Base-by-base conservation (phyloP, 2,888 invertebrate genomes). In the Allolobophora icterica region DNA sequence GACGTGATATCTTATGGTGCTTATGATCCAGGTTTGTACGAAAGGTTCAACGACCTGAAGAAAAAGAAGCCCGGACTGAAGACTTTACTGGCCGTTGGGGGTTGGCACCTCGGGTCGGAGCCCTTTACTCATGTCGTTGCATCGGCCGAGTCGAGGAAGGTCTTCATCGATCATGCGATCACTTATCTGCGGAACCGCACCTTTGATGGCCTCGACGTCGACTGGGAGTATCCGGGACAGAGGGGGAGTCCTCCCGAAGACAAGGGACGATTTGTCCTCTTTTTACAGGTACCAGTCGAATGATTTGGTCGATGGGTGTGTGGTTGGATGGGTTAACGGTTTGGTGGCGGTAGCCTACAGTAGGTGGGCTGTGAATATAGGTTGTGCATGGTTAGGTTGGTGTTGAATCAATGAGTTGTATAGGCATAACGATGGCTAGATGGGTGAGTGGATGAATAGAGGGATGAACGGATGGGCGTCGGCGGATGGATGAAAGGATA, bases 31-130 rank as follows among this genome's bases (percentile, higher is more conserved):
- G 89, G 89, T 34, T 94, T 94, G 94, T 98, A 98, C 95, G 97
- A 97, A 94, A 97, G 98, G 94, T 97, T 97, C 19, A 96, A 97
- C 0, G 96, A 96, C 33, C 96, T 97, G 90, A 97, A 96, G 93
- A 95, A 96, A 89, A 97, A 97, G 94, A 94, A 95, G 91, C 94
- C 94, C 0, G 98, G 98, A 0, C 96, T 98, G 89, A 98, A 98
- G 94, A 97, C 97, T 0, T 96, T 97, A 19, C 96, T 98, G 84
- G 98, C 98, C 0, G 89, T 89, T 30, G 89, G 89, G 24, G 89
- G 89, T 30, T 89, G 89, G 89, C 34, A 89, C n/a, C 38, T 89
- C 40, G 89, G 89, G 30, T 89, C 89, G 30, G 33, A 24, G 38
- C 34, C 89, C 30, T 89, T 89, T 30, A 34, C 89, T 11, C 24